phyloP scores from a whole-genome alignment of 53 echinoderm and acorn worm genomes.

The Apostichopus leukothele region DNA sequence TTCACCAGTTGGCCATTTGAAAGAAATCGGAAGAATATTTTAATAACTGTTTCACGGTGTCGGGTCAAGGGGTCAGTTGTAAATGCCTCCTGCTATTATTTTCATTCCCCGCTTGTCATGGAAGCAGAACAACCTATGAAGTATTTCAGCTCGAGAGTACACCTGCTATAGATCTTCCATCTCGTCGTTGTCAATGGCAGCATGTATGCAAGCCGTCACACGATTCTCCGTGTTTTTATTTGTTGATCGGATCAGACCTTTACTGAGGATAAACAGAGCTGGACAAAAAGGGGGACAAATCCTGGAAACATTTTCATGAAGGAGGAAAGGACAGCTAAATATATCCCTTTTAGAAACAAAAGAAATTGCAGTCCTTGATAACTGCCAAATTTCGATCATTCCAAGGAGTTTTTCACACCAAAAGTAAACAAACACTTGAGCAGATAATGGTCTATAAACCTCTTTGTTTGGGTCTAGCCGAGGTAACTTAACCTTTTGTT shows the following conservation, averaged over 20 bases:
- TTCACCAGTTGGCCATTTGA: neutral
- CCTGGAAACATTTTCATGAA: too few relatives aligned
- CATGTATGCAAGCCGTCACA: neutral
- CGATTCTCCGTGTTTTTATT: neutral
- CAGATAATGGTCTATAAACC: neutral
- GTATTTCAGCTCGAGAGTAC: neutral
- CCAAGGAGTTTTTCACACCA: neutral
- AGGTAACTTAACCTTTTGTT: too few relatives aligned
- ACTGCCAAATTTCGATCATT: neutral
- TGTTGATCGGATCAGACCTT: constrained; percentile 20
- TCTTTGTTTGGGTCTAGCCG: too few relatives aligned
- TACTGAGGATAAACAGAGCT: neutral
- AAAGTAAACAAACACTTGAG: constrained; percentile 5
- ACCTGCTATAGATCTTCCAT: neutral
- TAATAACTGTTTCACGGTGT: constrained; percentile 7
- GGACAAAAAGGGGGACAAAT: too few relatives aligned
- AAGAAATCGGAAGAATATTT: neutral
- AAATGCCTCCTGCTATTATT: constrained; percentile 11
- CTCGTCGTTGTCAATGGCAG: too few relatives aligned
- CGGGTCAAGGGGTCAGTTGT: constrained; percentile 23
- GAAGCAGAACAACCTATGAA: neutral
- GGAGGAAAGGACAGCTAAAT: neutral
- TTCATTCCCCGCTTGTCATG: neutral
- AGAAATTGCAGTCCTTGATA: neutral
- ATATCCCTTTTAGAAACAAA: neutral